phyloP scores from a whole-genome alignment of 2,797 vertebrate species.

The Sebastes hubbsi region DNA sequence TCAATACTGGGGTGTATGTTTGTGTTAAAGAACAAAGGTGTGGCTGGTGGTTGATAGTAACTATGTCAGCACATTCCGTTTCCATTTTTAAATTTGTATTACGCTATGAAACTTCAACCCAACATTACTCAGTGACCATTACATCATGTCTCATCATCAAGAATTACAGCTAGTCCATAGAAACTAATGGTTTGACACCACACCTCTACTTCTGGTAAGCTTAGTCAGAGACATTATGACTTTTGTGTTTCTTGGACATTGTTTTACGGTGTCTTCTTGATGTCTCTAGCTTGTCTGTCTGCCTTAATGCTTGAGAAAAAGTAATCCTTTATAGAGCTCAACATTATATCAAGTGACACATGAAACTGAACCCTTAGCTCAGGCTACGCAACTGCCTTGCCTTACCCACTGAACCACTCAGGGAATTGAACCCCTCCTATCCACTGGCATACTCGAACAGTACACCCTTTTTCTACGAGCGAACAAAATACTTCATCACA shows the following conservation, averaged over 20 bases:
- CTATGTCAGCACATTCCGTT: constrained; percentile 6
- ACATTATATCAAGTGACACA: neutral
- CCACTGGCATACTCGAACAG: constrained; percentile 23
- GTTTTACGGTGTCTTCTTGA: neutral
- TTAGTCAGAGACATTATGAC: neutral
- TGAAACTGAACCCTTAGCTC: neutral
- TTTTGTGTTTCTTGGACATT: neutral
- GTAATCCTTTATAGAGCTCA: neutral
- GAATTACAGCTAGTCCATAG: neutral
- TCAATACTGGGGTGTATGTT: neutral
- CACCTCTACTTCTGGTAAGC: neutral
- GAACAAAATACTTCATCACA: constrained; percentile 47
- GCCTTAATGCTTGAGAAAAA: neutral
- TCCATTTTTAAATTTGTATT: neutral
- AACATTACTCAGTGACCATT: neutral
- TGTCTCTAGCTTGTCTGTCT: neutral
- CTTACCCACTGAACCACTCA: constrained; percentile 11
- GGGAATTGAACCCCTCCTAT: constrained; percentile 9
- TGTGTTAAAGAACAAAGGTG: constrained; percentile 31
- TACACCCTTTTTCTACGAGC: constrained; percentile 21
- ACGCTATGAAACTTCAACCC: neutral
- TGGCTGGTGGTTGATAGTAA: constrained; percentile 1
- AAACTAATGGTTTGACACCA: neutral
- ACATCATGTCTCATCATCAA: neutral
- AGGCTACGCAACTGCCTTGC: neutral